Conservation (phyloP, 2,113 vertebrate species). For the Penelope pileata region DNA sequence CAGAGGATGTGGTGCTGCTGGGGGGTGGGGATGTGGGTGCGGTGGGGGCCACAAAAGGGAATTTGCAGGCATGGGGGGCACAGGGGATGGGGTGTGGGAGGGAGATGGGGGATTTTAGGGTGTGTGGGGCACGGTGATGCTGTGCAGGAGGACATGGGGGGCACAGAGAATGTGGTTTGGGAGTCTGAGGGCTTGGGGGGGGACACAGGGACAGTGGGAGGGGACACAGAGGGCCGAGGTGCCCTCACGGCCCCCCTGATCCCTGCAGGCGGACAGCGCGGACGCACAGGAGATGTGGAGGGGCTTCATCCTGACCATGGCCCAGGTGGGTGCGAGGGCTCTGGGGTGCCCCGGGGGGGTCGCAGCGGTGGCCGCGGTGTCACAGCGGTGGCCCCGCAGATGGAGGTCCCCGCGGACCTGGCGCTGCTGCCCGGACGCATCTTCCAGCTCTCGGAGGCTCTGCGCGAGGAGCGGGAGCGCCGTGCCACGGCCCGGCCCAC, state of each 20-base stretch:
- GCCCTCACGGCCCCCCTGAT: not conserved
- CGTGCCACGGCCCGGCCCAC: not conserved
- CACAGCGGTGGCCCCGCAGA: too few relatives aligned
- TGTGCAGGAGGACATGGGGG: too few relatives aligned
- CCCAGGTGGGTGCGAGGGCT: slow-evolving; percentile 74
- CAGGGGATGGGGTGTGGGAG: not conserved
- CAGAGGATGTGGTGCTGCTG: too few relatives aligned
- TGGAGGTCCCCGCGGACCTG: slow-evolving; percentile 75
- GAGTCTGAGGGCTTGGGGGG: not conserved
- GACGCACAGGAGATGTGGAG: slow-evolving; percentile 87
- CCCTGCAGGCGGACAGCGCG: slow-evolving; percentile 74
- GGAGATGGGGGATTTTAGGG: not conserved
- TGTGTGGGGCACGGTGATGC: not conserved
- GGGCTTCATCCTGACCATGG: slow-evolving; percentile 81
- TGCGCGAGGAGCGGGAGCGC: slow-evolving; percentile 77
- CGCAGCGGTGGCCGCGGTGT: too few relatives aligned
- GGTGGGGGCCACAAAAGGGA: too few relatives aligned
- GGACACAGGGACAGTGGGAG: not conserved
- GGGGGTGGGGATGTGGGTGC: not conserved
- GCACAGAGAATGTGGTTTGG: not conserved
- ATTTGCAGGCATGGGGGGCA: not conserved
- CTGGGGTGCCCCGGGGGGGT: not conserved
- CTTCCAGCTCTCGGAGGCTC: slow-evolving; percentile 75
- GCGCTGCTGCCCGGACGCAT: slow-evolving; percentile 86
- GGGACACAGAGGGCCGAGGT: not conserved